These are phyloP conservation scores for Lepus europaeus DNA, from an alignment of 2,113 vertebrate genomes.

Conservation along the genomic window DNA sequence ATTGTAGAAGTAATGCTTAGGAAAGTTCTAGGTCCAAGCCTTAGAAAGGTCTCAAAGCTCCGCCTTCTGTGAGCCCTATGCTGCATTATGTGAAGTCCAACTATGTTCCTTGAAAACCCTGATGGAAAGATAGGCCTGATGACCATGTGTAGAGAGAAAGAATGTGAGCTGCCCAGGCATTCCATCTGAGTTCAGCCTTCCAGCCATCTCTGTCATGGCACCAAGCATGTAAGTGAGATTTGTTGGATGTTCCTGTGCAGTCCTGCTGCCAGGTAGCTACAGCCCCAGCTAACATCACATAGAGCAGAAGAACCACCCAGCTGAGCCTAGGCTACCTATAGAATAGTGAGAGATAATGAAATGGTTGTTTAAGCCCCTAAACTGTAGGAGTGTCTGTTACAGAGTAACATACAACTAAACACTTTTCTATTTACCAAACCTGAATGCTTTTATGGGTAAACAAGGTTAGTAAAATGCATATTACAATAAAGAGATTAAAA, in stretches of 20 bases:
- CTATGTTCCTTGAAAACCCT: background rate
- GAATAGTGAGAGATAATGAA: background rate
- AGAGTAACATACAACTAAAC: background rate
- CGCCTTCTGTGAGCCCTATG: background rate
- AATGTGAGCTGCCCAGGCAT: background rate
- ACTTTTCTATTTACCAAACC: background rate
- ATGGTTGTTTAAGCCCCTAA: slow-evolving; percentile 1
- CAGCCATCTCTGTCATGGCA: background rate
- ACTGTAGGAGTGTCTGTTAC: background rate
- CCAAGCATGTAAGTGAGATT: background rate
- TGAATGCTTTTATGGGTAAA: background rate
- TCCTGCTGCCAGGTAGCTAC: background rate
- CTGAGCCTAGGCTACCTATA: background rate
- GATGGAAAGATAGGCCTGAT: background rate
- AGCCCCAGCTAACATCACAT: background rate
- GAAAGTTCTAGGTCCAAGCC: background rate
- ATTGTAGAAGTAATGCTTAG: background rate
- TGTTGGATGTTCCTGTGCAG: background rate
- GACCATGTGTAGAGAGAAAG: background rate
- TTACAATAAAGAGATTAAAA: slow-evolving; percentile 12
- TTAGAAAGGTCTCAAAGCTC: background rate
- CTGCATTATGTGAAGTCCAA: background rate
- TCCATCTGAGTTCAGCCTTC: background rate
- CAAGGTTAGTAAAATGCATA: slow-evolving; percentile 11
- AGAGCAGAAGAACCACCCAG: background rate